Conservation (phyloP, 1,140 invertebrate species). For the Heterodera carotae region DNA sequence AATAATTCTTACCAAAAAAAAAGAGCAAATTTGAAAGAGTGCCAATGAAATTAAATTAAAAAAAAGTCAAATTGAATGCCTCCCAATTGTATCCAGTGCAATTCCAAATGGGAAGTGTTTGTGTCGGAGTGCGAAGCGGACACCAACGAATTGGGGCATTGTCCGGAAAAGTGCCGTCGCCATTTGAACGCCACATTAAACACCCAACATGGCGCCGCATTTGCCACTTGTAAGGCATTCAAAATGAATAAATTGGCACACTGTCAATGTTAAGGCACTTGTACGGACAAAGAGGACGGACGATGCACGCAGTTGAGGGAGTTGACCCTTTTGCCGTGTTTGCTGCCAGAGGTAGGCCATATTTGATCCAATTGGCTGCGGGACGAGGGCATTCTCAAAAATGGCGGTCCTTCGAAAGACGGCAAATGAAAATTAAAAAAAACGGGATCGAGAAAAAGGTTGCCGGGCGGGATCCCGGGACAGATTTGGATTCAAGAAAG, state of each 20-base stretch:
- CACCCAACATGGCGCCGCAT: conserved; percentile 41
- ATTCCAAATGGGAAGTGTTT: conserved; percentile 59
- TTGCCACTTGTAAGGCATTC: conserved; percentile 32
- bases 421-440: too few relatives aligned
- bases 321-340: conserved; percentile 46
- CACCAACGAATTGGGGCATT: conserved; percentile 47
- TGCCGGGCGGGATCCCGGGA: too few relatives aligned
- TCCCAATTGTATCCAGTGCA: conserved; percentile 37
- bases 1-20: too few relatives aligned
- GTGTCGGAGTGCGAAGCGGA: conserved; percentile 58
- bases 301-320: conserved; percentile 51
- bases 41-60: too few relatives aligned
- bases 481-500: too few relatives aligned
- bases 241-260: background rate
- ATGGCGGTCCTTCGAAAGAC: background rate
- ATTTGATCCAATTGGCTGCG: too few relatives aligned
- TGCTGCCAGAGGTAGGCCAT: background rate
- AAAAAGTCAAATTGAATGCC: conserved; percentile 17
- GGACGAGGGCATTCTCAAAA: too few relatives aligned
- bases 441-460: too few relatives aligned
- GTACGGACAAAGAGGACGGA: conserved; percentile 56
- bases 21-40: too few relatives aligned
- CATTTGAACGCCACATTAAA: conserved; percentile 55
- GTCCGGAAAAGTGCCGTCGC: conserved; percentile 50
- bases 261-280: conserved; percentile 33